Evolutionary conservation across 2,888 invertebrate genomes (phyloP).

Genomic region (Lordiphosa andalusiaca): DNA sequence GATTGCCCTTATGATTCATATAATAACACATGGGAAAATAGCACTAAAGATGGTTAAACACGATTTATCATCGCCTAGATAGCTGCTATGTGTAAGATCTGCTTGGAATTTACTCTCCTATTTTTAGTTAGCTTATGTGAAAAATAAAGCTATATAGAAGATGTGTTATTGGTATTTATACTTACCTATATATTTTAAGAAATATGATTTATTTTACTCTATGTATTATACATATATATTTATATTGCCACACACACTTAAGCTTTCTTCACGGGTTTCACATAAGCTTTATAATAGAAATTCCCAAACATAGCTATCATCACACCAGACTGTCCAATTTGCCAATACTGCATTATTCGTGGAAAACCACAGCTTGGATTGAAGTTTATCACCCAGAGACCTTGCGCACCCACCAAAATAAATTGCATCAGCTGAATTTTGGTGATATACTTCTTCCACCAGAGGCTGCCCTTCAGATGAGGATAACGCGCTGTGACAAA

Average conservation of each 20-base stretch:
- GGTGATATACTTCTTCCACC: constrained; percentile 82
- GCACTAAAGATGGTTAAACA: too few relatives aligned
- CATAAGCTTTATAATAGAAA: constrained; percentile 82
- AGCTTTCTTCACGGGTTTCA: neutral
- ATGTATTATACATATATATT: too few relatives aligned
- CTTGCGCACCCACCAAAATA: constrained; percentile 83
- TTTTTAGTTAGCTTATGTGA: too few relatives aligned
- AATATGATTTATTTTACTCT: too few relatives aligned
- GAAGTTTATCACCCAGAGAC: constrained; percentile 77
- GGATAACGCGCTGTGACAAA: constrained; percentile 80
- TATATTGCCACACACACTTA: neutral
- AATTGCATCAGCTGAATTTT: constrained; percentile 83
- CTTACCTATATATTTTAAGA: too few relatives aligned
- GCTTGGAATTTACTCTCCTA: too few relatives aligned
- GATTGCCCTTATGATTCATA: too few relatives aligned
- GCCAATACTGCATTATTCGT: constrained; percentile 81
- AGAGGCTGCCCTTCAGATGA: constrained; percentile 79
- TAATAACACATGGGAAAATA: too few relatives aligned
- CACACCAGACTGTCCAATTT: constrained; percentile 81
- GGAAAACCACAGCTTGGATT: constrained; percentile 82
- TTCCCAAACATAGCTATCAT: constrained; percentile 83
- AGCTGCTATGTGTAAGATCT: too few relatives aligned
- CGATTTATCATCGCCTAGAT: too few relatives aligned
- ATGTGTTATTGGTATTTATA: too few relatives aligned
- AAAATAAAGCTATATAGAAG: too few relatives aligned